These are phyloP conservation scores for Anastatus disparis DNA, from an alignment of 1,140 invertebrate species.

Conservation along the genomic window DNA sequence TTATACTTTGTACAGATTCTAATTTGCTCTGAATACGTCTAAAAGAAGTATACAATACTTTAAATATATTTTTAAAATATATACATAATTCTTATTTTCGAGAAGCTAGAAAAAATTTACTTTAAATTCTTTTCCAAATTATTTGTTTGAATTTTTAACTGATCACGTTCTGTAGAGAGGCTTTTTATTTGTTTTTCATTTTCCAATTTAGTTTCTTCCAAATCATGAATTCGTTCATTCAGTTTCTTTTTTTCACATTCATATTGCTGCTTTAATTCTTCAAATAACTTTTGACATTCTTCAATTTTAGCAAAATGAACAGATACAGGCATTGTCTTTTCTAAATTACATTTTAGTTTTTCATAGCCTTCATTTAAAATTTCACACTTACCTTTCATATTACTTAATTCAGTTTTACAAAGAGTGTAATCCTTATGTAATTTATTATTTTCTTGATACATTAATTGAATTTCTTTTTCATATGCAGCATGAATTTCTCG, in stretches of 20 bases:
- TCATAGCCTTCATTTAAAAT: constrained; percentile 66
- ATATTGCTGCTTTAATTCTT: constrained; percentile 73
- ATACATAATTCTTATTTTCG: neutral
- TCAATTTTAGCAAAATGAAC: constrained; percentile 70
- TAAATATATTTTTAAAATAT: constrained; percentile 11
- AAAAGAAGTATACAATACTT: constrained; percentile 37
- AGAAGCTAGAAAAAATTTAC: constrained; percentile 54
- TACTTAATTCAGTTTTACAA: constrained; percentile 68
- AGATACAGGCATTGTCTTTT: constrained; percentile 67
- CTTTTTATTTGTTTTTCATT: constrained; percentile 61
- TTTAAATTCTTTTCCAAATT: constrained; percentile 65
- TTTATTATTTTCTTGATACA: constrained; percentile 71
- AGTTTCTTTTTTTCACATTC: constrained; percentile 69
- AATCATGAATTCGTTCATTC: constrained; percentile 55
- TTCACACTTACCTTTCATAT: constrained; percentile 69
- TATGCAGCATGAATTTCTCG: constrained; percentile 71
- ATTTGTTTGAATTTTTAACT: constrained; percentile 62
- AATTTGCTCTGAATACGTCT: constrained; percentile 66
- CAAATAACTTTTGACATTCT: constrained; percentile 73
- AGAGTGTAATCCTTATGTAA: constrained; percentile 69
- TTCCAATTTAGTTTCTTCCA: constrained; percentile 61
- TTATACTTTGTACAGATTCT: constrained; percentile 61
- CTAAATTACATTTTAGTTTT: constrained; percentile 66
- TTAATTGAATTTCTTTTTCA: constrained; percentile 70
- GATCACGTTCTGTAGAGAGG: constrained; percentile 63